Evolutionary conservation across 2,113 vertebrate genomes (phyloP), one percentile per base, ranked within the genome.

Genomic region (Silurus glanis): DNA sequence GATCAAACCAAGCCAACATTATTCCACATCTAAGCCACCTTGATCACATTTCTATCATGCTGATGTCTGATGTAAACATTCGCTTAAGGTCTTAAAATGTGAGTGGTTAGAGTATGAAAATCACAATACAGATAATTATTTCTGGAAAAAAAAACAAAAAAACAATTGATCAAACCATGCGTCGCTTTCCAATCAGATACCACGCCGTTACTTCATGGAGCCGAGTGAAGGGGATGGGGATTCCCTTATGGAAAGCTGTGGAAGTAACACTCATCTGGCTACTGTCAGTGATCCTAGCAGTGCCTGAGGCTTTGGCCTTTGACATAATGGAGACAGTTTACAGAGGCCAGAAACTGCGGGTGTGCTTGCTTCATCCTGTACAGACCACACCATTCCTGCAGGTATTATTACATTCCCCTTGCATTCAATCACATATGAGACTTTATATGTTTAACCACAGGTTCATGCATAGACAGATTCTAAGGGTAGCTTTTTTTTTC

Each of bases 151-250:
- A 16, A 37, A 56, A 56, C 8, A 72, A 72, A 21, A 17, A n/a
- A 16, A 1, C 45, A 37, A 23, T 25, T 53, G 12, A 53, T 76
- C 16, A 19, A 55, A 51, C 1, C 47, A 66, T 23, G 28, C 3
- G 55, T 53, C 62, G 49, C n/a, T 25, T 1, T 49, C 16, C 72
- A 49, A 69, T 37, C n/a, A 98, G 97, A 87, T 98, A 98, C 92
- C 94, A 96, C 2, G 97, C 97, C 0, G 97, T 98, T 92, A 97
- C 96, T 0, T 98, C 97, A 9, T 98, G 97, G 97, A 98, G 96
- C 87, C 93, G 97, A 9, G 96, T 98, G 91, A 97, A 97, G 90
- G 96, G 97, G 23, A 97, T 97, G 76, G 97, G 97, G 3, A 96
- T 97, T 84, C 97, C 97, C 21, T 85, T 97, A 92, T 97, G 96